These are phyloP conservation scores for Vulpes vulpes DNA, from an alignment of 2,113 vertebrate species.

Conservation along the genomic window DNA sequence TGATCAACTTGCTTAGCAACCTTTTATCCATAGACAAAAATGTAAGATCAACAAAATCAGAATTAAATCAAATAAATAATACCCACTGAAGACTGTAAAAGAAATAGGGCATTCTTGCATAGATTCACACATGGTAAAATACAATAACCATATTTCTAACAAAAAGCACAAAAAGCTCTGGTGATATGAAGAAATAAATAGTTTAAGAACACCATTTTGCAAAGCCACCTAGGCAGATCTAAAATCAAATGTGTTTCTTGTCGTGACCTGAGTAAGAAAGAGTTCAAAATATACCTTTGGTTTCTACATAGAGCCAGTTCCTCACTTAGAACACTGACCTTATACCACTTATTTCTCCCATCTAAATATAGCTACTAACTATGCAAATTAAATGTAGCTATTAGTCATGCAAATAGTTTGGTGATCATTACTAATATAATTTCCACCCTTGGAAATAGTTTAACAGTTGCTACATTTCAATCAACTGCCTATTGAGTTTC, in stretches of 20 bases:
- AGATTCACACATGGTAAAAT: neutral
- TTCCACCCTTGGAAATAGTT: constrained; percentile 58
- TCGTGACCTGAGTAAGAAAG: neutral
- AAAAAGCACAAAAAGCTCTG: constrained; percentile 19
- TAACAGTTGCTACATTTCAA: constrained; percentile 51
- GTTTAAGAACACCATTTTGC: constrained; percentile 3
- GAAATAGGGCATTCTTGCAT: neutral
- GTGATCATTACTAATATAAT: constrained; percentile 32
- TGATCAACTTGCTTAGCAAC: constrained; percentile 3
- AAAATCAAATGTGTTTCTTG: constrained; percentile 38
- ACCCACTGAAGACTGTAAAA: constrained; percentile 2
- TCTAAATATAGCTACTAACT: constrained; percentile 54
- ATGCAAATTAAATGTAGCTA: constrained; percentile 53
- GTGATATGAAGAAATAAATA: neutral
- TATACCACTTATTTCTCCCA: constrained; percentile 35
- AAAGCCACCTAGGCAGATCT: neutral
- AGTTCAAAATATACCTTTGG: constrained; percentile 28
- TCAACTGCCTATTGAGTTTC: constrained; percentile 47
- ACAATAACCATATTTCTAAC: constrained; percentile 21
- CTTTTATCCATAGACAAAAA: neutral
- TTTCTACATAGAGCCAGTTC: constrained; percentile 24
- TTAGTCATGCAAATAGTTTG: constrained; percentile 52
- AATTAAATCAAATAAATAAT: constrained; percentile 49
- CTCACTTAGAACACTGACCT: constrained; percentile 45
- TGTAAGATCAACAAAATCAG: constrained; percentile 1